These are phyloP conservation scores for Melipona bicolor DNA, from an alignment of 2,888 invertebrate genomes.

Conservation along the genomic window DNA sequence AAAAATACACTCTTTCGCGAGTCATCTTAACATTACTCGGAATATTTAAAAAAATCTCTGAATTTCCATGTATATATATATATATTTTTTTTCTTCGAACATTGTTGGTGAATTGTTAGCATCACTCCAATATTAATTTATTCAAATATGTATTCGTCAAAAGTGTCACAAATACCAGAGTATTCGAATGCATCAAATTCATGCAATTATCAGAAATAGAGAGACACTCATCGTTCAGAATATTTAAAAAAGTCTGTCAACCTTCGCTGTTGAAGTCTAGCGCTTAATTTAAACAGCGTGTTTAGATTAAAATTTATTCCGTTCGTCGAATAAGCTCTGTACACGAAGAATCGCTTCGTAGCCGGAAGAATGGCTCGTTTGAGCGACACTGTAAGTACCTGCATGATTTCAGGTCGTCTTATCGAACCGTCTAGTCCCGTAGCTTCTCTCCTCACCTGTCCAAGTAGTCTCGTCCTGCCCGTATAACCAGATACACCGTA, in stretches of 20 bases:
- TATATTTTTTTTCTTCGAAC: no score
- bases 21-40: no score
- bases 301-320: neutral
- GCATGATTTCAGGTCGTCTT: conserved; percentile 22
- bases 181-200: no score
- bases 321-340: neutral
- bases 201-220: no score
- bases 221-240: neutral
- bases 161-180: no score
- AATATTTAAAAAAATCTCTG: no score
- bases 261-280: neutral
- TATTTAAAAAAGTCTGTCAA: neutral
- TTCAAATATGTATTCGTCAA: no score
- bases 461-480: conserved; percentile 23
- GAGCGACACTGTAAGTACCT: conserved; percentile 24
- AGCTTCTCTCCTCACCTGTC: conserved; percentile 27
- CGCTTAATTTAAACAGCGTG: neutral
- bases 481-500: conserved; percentile 26
- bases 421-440: conserved; percentile 19
- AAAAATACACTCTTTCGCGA: no score
- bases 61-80: no score
- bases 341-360: neutral
- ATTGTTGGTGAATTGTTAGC: no score
- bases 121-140: no score
- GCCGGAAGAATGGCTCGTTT: neutral